These are phyloP conservation scores for Gerris lacustris DNA, from an alignment of 2,888 invertebrate species.

Conservation along the genomic window DNA sequence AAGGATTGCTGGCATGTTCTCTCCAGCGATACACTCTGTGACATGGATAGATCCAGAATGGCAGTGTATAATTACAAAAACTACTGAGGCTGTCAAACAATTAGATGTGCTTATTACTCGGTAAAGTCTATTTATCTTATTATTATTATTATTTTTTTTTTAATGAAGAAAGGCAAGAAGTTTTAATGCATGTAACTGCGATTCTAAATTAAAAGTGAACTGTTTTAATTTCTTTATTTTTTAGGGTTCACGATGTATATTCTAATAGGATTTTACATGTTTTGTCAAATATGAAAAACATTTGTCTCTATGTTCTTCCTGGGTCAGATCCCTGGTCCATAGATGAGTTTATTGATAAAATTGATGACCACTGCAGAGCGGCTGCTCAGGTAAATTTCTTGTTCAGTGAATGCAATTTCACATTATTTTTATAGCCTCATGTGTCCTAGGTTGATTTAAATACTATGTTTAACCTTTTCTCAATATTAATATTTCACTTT, in stretches of 20 bases:
- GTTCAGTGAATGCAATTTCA: not conserved
- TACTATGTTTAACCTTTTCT: too few relatives aligned
- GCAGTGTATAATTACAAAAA: constrained; percentile 61
- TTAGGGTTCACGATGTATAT: constrained; percentile 76
- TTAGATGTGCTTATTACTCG: constrained; percentile 58
- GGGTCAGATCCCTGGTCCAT: constrained; percentile 75
- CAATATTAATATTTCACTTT: too few relatives aligned
- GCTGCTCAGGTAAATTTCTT: constrained; percentile 37
- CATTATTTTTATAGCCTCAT: too few relatives aligned
- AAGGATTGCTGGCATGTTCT: constrained; percentile 64
- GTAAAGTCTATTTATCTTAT: constrained; percentile 26
- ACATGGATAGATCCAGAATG: constrained; percentile 82
- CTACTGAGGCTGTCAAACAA: constrained; percentile 62
- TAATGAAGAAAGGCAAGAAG: not conserved
- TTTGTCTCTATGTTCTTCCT: constrained; percentile 68
- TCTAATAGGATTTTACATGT: constrained; percentile 81
- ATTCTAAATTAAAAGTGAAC: too few relatives aligned
- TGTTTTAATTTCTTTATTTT: constrained; percentile 12
- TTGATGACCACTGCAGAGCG: constrained; percentile 63
- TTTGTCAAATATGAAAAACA: constrained; percentile 71
- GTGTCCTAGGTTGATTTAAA: too few relatives aligned
- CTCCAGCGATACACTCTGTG: constrained; percentile 65
- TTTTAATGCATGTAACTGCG: too few relatives aligned
- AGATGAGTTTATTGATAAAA: constrained; percentile 71
- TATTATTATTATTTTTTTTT: not conserved